Conservation (phyloP, 2,888 invertebrate species). For the Cerastoderma edule region DNA sequence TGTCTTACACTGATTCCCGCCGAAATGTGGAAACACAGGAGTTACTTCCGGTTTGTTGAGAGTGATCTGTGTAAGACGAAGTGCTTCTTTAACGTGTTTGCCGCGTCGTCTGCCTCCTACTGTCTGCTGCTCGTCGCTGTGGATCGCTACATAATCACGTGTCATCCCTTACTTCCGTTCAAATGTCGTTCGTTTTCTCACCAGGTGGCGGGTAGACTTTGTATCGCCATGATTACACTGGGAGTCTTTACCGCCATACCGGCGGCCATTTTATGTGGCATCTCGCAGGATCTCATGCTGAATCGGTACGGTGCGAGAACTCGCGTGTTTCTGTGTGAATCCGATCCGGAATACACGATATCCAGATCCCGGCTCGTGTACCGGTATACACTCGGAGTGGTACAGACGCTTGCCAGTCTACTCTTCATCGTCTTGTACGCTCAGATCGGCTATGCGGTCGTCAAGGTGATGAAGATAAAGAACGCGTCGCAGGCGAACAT, state of each 20-base stretch:
- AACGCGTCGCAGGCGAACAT: not conserved
- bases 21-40: slow-evolving; percentile 54
- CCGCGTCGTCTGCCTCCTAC: slow-evolving; percentile 49
- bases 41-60: slow-evolving; percentile 53
- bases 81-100: slow-evolving; percentile 59
- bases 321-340: slow-evolving; percentile 39
- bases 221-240: slow-evolving; percentile 38
- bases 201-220: slow-evolving; percentile 37
- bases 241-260: slow-evolving; percentile 50
- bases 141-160: slow-evolving; percentile 53
- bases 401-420: slow-evolving; percentile 34
- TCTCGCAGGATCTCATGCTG: slow-evolving; percentile 26
- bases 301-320: slow-evolving; percentile 21
- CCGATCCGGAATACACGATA: slow-evolving; percentile 40
- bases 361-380: slow-evolving; percentile 33
- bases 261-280: slow-evolving; percentile 54
- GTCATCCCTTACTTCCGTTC: slow-evolving; percentile 43
- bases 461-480: slow-evolving; percentile 39
- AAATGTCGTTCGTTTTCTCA: slow-evolving; percentile 45
- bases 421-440: slow-evolving; percentile 46
- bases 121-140: slow-evolving; percentile 49
- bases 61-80: slow-evolving; percentile 48
- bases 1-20: slow-evolving; percentile 54
- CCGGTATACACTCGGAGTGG: slow-evolving; percentile 26
- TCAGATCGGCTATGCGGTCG: slow-evolving; percentile 42